Percentiles rank a stretch among this genome's conserved stretches.
phyloP scores from a whole-genome alignment of 2,888 invertebrate genomes.

The Metacarcinus magister region DNA sequence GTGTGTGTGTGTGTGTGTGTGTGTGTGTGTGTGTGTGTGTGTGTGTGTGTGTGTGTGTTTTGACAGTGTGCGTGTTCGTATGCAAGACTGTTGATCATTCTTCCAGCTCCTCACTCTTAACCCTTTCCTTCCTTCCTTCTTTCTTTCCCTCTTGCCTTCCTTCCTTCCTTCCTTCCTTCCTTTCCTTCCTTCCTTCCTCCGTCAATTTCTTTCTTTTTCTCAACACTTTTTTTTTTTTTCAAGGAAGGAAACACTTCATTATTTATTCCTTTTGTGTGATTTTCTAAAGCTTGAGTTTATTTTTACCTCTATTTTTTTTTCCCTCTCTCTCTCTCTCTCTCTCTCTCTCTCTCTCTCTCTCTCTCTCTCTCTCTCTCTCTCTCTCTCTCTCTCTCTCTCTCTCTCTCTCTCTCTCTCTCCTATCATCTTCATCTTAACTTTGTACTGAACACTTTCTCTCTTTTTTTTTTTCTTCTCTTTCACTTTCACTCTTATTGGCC shows the following conservation, averaged over 20 bases:
- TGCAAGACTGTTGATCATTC: neutral
- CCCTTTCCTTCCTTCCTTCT: neutral
- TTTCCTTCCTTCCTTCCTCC: neutral
- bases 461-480: neutral
- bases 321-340: no score
- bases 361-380: neutral
- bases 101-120: neutral
- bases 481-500: neutral
- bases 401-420: neutral
- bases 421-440: neutral
- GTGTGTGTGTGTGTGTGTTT: neutral
- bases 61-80: neutral
- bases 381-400: neutral
- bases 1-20: neutral
- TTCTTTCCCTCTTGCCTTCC: neutral
- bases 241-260: no score
- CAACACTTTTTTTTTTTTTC: neutral
- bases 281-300: no score
- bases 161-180: neutral
- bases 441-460: neutral
- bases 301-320: neutral
- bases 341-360: neutral
- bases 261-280: no score
- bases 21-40: conserved; percentile 26
- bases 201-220: neutral